phyloP scores from a whole-genome alignment of 2,113 vertebrate species.

The Corythoichthys intestinalis region DNA sequence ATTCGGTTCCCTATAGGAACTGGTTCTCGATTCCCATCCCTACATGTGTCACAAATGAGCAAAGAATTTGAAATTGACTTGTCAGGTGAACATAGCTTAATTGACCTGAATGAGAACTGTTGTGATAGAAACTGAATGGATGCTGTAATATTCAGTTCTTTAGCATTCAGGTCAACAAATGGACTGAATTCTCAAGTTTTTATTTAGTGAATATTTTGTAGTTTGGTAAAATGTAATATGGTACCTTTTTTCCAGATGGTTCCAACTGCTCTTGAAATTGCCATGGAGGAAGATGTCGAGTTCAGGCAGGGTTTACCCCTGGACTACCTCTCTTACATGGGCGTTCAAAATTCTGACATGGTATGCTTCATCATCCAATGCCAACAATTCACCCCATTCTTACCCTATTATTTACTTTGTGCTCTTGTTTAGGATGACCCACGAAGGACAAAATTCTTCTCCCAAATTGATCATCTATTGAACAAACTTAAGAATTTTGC shows the following conservation, averaged over 20 bases:
- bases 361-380: slow-evolving; percentile 21
- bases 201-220: background rate
- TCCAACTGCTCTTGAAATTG: slow-evolving; percentile 85
- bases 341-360: slow-evolving; percentile 83
- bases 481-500: slow-evolving; percentile 79
- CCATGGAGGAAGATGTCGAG: slow-evolving; percentile 89
- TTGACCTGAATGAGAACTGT: background rate
- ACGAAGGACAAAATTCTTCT: slow-evolving; percentile 76
- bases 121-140: background rate
- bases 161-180: no score
- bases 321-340: slow-evolving; percentile 89
- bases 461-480: slow-evolving; percentile 76
- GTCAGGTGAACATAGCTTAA: no score
- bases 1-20: no score
- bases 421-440: slow-evolving; percentile 63
- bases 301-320: slow-evolving; percentile 87
- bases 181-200: background rate
- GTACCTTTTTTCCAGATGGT: slow-evolving; percentile 64
- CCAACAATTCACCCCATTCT: background rate
- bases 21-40: no score
- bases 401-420: background rate
- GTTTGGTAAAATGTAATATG: background rate
- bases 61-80: no score
- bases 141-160: no score
- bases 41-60: no score